Base-by-base conservation (phyloP, 2,888 invertebrate species). In the Apotomis capreana region DNA sequence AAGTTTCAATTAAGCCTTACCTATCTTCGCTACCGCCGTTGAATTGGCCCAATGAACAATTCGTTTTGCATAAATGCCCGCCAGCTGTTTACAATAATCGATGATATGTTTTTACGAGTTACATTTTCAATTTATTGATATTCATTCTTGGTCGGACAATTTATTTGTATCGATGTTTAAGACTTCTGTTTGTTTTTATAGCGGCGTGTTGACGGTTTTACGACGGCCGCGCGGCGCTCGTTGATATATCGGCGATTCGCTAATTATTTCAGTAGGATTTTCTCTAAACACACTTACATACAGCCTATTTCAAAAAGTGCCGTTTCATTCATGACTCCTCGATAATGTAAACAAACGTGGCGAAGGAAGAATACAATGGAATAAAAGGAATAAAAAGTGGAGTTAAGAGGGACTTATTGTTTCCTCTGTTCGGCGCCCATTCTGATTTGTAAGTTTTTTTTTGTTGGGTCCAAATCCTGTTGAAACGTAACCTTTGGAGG, bases 41-140 rank as follows among this genome's bases (percentile, higher is more conserved):
- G 88, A 87, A 87, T 89, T 89, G 88, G 85, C 81, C 89, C 89
- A 84, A 84, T 85, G 86, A 88, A 84, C 85, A 84, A 84, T 84
- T 84, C 85, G 86, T 89, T 92, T 90, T 88, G 91, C 91, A 90
- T 89, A 90, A 89, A 90, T 88, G 90, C 90, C 92, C 91, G 88
- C 89, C 87, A 90, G 92, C 91, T 90, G 91, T 90, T 91, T 91
- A 92, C 90, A 90, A 88, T 90, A 90, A 92, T 91, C 90, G 89
- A 91, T 90, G 88, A 91, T 90, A 91, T 89, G 89, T 91, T 91
- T 91, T 91, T 91, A 92, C 86, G 87, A 88, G 88, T 89, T 83
- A 86, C 88, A 87, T 88, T 89, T 90, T 88, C 90, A 91, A 92
- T 91, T 91, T 92, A 91, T 91, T 87, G 88, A 89, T 90, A 89